phyloP scores from a whole-genome alignment of 1,140 invertebrate species.

The Dendroctonus valens region DNA sequence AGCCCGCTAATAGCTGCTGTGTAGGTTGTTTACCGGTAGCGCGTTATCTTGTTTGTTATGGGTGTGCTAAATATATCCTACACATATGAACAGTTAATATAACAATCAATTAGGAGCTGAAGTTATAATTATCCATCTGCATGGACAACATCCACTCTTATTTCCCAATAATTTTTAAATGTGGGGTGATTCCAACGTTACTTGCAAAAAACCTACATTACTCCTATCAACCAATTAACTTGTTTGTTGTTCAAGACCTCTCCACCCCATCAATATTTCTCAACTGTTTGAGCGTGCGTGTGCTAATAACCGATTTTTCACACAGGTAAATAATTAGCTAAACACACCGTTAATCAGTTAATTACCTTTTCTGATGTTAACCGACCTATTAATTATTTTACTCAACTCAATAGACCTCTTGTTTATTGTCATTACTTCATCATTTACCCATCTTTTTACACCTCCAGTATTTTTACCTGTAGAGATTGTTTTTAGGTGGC shows the following conservation, averaged over 20 bases:
- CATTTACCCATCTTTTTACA: conserved; percentile 1
- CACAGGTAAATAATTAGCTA: no score
- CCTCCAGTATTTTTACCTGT: not conserved
- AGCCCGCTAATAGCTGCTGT: conserved; percentile 7
- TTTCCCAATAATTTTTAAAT: no score
- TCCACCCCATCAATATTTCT: no score
- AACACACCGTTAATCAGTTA: not conserved
- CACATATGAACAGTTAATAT: not conserved
- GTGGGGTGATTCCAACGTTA: no score
- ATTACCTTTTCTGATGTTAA: not conserved
- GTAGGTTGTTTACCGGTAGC: conserved; percentile 4
- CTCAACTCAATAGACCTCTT: not conserved
- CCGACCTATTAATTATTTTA: not conserved
- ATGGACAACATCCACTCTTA: no score
- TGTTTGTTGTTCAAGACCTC: no score
- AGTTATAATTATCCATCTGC: no score
- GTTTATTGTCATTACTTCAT: not conserved
- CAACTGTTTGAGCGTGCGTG: no score
- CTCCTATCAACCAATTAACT: no score
- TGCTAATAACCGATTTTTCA: no score
- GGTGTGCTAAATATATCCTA: not conserved
- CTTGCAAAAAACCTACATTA: no score
- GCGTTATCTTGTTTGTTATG: not conserved
- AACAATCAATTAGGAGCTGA: not conserved
- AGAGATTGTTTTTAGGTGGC: not conserved